These are phyloP conservation scores for Nasonia longicornis DNA, from an alignment of 1,140 invertebrate species.

Conservation along the genomic window DNA sequence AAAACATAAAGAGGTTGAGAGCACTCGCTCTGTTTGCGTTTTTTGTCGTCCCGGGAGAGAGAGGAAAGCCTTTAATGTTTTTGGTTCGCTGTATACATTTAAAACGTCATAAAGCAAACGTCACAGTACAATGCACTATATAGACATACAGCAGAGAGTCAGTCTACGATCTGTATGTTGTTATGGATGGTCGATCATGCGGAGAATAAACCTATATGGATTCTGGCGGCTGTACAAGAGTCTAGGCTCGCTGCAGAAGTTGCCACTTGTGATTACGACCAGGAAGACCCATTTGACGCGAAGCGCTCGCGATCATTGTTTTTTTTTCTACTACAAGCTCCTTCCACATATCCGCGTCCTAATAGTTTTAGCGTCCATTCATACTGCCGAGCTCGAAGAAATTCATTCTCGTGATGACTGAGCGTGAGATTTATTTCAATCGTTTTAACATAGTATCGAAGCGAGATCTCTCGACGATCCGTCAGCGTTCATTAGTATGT, in stretches of 20 bases:
- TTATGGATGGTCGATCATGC: neutral
- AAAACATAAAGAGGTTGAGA: too few species aligned
- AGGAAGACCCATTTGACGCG: constrained; percentile 52
- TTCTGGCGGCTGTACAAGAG: constrained; percentile 54
- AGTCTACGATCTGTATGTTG: constrained; percentile 6
- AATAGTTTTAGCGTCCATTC: neutral
- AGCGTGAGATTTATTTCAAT: neutral
- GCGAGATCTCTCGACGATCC: neutral
- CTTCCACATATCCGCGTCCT: neutral
- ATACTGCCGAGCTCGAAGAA: too few species aligned
- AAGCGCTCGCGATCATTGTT: neutral
- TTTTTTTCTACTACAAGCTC: neutral
- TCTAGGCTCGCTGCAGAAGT: constrained; percentile 42
- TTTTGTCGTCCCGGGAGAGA: neutral
- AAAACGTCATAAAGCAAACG: too few species aligned
- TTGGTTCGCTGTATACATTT: too few species aligned
- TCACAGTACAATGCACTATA: neutral
- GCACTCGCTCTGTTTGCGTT: neutral
- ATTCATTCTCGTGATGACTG: too few species aligned
- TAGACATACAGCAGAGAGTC: neutral
- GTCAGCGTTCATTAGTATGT: neutral
- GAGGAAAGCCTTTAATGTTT: too few species aligned
- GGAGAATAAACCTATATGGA: constrained; percentile 14
- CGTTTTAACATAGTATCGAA: neutral
- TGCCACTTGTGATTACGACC: constrained; percentile 63